Percentiles rank a stretch among this genome's conserved stretches.
phyloP scores from a whole-genome alignment of 2,113 vertebrate species.

The Cyprinodon variegatus region DNA sequence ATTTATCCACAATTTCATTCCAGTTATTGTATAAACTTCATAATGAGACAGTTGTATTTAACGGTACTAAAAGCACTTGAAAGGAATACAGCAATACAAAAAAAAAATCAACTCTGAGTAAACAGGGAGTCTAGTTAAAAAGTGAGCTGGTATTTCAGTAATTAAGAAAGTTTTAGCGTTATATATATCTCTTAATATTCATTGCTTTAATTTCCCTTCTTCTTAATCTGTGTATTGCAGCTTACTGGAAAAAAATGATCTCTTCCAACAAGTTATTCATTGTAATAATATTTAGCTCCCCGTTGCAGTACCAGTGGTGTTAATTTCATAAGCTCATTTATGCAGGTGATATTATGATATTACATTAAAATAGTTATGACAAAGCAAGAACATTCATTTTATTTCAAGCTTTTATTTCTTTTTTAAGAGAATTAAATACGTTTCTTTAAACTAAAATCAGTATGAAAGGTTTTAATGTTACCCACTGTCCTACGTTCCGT shows the following conservation, averaged over 20 bases:
- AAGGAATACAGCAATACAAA: not conserved
- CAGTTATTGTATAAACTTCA: not conserved
- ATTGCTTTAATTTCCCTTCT: not conserved
- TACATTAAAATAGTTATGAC: not conserved
- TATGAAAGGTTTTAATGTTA: no score
- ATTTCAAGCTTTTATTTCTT: no score
- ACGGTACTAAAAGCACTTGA: no score
- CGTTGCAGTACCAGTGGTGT: not conserved
- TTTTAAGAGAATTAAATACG: no score
- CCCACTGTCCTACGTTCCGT: no score
- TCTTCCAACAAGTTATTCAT: not conserved
- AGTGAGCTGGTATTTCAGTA: not conserved
- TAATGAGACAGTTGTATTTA: not conserved
- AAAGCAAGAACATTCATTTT: no score
- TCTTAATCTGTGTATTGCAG: not conserved
- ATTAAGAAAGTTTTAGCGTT: not conserved
- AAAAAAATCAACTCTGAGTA: not conserved
- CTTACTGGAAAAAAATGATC: not conserved
- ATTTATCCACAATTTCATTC: not conserved
- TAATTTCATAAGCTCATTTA: not conserved
- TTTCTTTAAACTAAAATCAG: no score
- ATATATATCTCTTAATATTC: not conserved
- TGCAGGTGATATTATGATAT: not conserved
- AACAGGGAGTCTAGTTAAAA: not conserved
- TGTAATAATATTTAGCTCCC: not conserved